Percentiles rank a stretch among this genome's conserved stretches.
Conservation (phyloP, 2,888 invertebrate species). For the Lepidochrysops patricia region DNA sequence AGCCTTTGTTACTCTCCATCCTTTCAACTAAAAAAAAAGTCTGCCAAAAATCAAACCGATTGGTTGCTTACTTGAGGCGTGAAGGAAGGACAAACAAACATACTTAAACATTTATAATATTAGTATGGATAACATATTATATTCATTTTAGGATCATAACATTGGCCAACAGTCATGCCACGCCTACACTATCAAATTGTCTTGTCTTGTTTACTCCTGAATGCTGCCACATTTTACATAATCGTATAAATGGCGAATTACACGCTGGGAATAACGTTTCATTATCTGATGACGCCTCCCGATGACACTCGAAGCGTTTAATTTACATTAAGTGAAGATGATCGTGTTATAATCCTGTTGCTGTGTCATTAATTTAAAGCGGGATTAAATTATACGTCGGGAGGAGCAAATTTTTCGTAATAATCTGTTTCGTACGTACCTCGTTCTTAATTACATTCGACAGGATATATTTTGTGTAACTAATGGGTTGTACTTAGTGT, state of each 20-base stretch:
- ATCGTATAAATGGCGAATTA: constrained; percentile 18
- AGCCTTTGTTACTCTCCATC: too few species aligned
- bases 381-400: not conserved
- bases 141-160: too few species aligned
- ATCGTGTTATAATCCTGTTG: constrained; percentile 8
- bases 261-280: constrained; percentile 15
- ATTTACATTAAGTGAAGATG: constrained; percentile 7
- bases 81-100: too few species aligned
- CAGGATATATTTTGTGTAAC: not conserved
- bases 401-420: not conserved
- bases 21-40: too few species aligned
- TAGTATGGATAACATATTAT: too few species aligned
- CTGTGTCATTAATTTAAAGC: constrained; percentile 1
- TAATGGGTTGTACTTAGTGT: not conserved
- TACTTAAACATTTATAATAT: too few species aligned
- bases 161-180: too few species aligned
- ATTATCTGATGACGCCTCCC: not conserved
- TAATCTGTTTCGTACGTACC: not conserved
- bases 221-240: constrained; percentile 26
- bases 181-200: constrained; percentile 31
- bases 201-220: constrained; percentile 32
- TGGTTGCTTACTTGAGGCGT: too few species aligned
- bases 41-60: too few species aligned
- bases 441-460: not conserved
- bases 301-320: constrained; percentile 6